These are phyloP conservation scores for Nomada lathburiana DNA, from an alignment of 2,888 invertebrate species.

Conservation along the genomic window DNA sequence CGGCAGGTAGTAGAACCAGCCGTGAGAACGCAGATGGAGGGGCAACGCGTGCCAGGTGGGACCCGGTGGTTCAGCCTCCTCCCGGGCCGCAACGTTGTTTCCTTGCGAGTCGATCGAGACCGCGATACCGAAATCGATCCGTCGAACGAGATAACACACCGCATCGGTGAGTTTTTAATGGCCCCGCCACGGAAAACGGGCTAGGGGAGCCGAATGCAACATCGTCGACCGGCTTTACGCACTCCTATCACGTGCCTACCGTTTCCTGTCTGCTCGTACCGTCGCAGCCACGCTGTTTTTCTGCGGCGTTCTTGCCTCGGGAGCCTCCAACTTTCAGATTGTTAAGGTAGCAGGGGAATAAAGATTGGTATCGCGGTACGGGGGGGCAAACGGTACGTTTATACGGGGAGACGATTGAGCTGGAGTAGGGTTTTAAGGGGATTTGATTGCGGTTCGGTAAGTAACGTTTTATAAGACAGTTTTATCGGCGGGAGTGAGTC, in stretches of 20 bases:
- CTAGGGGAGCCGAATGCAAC: slow-evolving; percentile 21
- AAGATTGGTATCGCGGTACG: slow-evolving; percentile 9
- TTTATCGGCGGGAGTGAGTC: not conserved
- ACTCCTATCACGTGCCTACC: slow-evolving; percentile 69
- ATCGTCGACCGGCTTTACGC: slow-evolving; percentile 51
- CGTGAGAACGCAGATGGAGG: slow-evolving; percentile 71
- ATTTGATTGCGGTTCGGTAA: not conserved
- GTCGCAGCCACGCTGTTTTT: not conserved
- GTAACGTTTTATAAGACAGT: not conserved
- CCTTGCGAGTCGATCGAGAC: slow-evolving; percentile 61
- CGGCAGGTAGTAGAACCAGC: slow-evolving; percentile 60
- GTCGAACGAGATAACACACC: slow-evolving; percentile 53
- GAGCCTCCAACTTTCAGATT: slow-evolving; percentile 4
- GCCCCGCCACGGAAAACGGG: slow-evolving; percentile 45
- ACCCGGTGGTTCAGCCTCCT: slow-evolving; percentile 32
- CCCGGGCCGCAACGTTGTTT: slow-evolving; percentile 52
- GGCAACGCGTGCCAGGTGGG: slow-evolving; percentile 73
- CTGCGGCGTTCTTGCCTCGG: slow-evolving; percentile 3
- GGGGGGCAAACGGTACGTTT: not conserved
- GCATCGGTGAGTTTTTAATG: slow-evolving; percentile 66
- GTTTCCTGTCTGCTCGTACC: slow-evolving; percentile 64
- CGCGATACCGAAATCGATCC: slow-evolving; percentile 67
- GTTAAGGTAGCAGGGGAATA: slow-evolving; percentile 1
- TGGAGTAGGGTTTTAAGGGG: not conserved
- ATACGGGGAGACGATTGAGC: not conserved